phyloP scores from a whole-genome alignment of 2,888 invertebrate genomes.

The Hydropsyche betteni region DNA sequence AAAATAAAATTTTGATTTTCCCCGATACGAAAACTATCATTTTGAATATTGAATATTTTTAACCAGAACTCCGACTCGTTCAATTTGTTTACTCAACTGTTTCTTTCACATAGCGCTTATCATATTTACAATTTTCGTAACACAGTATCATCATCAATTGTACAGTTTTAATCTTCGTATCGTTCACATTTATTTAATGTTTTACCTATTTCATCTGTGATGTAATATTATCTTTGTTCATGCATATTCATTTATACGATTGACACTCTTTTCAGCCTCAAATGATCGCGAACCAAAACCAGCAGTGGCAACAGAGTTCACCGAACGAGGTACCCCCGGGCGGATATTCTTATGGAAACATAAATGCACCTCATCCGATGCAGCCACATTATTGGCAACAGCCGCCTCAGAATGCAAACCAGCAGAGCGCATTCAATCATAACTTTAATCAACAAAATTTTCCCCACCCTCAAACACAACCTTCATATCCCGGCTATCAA shows the following conservation, averaged over 20 bases:
- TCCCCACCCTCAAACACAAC: constrained; percentile 53
- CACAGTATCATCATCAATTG: neutral
- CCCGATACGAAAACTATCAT: too few species aligned
- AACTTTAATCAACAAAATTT: constrained; percentile 57
- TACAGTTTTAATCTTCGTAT: too few species aligned
- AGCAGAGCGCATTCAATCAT: constrained; percentile 49
- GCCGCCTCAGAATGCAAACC: constrained; percentile 54
- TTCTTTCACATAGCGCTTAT: too few species aligned
- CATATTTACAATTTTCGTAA: neutral
- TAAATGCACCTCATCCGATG: constrained; percentile 22
- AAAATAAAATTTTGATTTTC: neutral
- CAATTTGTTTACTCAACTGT: too few species aligned
- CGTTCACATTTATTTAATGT: neutral
- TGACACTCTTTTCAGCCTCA: constrained; percentile 38
- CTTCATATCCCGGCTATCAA: constrained; percentile 55
- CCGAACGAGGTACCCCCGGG: neutral
- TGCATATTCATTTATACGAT: too few species aligned
- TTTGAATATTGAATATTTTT: too few species aligned
- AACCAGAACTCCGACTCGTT: too few species aligned
- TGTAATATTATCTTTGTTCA: neutral
- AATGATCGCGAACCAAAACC: constrained; percentile 31
- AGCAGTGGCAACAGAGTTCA: constrained; percentile 18
- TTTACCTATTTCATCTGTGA: neutral
- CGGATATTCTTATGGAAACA: constrained; percentile 28
- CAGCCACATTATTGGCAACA: constrained; percentile 43